Evolutionary conservation across 2,888 invertebrate species (phyloP).

Genomic region (Tuberolachnus salignus): DNA sequence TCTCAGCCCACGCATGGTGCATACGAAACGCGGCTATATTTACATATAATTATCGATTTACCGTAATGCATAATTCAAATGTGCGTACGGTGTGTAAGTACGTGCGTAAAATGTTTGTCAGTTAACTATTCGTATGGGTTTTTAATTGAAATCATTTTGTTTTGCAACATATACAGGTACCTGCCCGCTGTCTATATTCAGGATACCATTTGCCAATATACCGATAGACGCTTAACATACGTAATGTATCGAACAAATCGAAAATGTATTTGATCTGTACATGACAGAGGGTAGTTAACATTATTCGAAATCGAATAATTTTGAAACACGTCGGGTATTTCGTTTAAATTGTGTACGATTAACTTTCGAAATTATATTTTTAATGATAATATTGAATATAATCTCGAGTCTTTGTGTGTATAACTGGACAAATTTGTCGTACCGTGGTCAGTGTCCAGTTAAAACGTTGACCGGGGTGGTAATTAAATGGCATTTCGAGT

Average conservation of each 20-base stretch:
- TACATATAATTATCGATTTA: constrained; percentile 22
- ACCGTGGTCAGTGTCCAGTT: no score
- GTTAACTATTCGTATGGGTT: neutral
- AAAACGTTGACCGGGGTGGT: no score
- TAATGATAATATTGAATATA: no score
- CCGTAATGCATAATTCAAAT: neutral
- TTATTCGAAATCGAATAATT: neutral
- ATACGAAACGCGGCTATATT: neutral
- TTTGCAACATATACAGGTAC: neutral
- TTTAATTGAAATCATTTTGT: neutral
- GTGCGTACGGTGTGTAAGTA: neutral
- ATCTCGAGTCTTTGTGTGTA: no score
- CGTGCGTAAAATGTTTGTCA: neutral
- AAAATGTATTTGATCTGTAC: neutral
- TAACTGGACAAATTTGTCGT: no score
- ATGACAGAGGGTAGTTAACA: no score
- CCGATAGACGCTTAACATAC: no score
- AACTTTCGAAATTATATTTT: no score
- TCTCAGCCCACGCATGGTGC: neutral
- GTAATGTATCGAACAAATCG: neutral
- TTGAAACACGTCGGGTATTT: no score
- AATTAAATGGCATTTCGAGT: no score
- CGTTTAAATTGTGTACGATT: no score
- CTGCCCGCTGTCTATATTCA: neutral
- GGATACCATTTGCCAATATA: no score